Evolutionary conservation across 2,888 invertebrate species (phyloP).

Genomic region (Baccha elongata): DNA sequence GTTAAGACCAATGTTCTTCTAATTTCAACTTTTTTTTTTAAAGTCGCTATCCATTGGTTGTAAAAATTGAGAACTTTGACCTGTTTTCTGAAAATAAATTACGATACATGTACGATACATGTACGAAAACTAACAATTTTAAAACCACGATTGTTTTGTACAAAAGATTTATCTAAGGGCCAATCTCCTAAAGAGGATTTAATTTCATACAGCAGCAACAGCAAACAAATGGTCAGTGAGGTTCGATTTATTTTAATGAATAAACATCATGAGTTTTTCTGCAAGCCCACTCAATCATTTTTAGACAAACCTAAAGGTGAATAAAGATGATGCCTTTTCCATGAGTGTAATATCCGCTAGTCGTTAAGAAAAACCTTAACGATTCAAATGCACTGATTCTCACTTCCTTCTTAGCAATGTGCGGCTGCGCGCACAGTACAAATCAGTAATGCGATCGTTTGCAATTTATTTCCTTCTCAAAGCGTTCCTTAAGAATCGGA

Average conservation of each 20-base stretch:
- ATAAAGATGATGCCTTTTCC: slow-evolving; percentile 54
- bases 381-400: slow-evolving; percentile 69
- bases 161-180: slow-evolving; percentile 6
- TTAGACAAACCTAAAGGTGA: slow-evolving; percentile 50
- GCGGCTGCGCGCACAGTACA: slow-evolving; percentile 36
- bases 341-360: slow-evolving; percentile 70
- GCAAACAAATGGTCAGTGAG: slow-evolving; percentile 39
- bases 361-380: slow-evolving; percentile 64
- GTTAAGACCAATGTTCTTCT: too few species aligned
- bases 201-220: neutral
- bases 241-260: slow-evolving; percentile 56
- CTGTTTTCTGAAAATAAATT: too few species aligned
- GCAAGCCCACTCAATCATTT: slow-evolving; percentile 36
- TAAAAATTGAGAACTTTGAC: too few species aligned
- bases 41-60: too few species aligned
- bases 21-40: too few species aligned
- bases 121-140: too few species aligned
- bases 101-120: too few species aligned
- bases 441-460: slow-evolving; percentile 73
- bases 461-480: slow-evolving; percentile 71
- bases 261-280: slow-evolving; percentile 32
- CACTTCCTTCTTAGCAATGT: slow-evolving; percentile 54
- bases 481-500: slow-evolving; percentile 60
- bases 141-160: too few species aligned
- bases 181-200: slow-evolving; percentile 22